These are phyloP conservation scores for Pseudopleuronectes americanus DNA, from an alignment of 2,797 vertebrate genomes.

Conservation along the genomic window DNA sequence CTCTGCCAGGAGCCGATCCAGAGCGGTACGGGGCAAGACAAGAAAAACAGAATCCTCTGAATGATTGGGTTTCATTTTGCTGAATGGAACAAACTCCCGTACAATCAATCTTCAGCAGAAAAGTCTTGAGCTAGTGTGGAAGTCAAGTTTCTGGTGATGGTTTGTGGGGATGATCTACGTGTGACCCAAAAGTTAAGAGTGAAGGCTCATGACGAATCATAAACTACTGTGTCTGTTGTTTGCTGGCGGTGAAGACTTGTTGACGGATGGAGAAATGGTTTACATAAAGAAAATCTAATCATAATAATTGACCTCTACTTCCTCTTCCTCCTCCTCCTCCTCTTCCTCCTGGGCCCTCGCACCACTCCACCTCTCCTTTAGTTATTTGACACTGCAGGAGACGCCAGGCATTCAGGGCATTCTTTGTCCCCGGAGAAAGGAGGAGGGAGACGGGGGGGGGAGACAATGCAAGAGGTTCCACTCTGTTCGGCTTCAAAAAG, in stretches of 20 bases:
- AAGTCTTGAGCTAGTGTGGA: not conserved
- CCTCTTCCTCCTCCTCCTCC: constrained; percentile 33
- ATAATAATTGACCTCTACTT: constrained; percentile 3
- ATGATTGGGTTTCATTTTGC: constrained; percentile 50
- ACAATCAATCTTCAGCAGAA: constrained; percentile 48
- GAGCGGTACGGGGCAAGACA: constrained; percentile 30
- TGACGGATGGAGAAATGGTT: too few relatives aligned
- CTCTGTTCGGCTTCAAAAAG: constrained; percentile 73
- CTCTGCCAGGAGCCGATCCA: constrained; percentile 51
- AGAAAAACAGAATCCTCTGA: constrained; percentile 33
- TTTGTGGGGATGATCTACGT: not conserved
- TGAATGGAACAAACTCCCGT: constrained; percentile 38
- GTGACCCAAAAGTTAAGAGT: not conserved
- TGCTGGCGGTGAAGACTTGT: too few relatives aligned
- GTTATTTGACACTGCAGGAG: constrained; percentile 79
- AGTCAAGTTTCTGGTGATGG: not conserved
- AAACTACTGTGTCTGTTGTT: too few relatives aligned
- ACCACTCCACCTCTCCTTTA: constrained; percentile 65
- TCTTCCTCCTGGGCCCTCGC: constrained; percentile 37
- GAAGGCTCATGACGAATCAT: too few relatives aligned
- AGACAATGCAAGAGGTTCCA: constrained; percentile 77
- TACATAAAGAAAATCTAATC: not conserved
- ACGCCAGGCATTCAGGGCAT: constrained; percentile 78
- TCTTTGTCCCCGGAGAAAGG: constrained; percentile 76
- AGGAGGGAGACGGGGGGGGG: constrained; percentile 52